Base-by-base conservation (phyloP, 2,113 vertebrate genomes). In the Limanda limanda region DNA sequence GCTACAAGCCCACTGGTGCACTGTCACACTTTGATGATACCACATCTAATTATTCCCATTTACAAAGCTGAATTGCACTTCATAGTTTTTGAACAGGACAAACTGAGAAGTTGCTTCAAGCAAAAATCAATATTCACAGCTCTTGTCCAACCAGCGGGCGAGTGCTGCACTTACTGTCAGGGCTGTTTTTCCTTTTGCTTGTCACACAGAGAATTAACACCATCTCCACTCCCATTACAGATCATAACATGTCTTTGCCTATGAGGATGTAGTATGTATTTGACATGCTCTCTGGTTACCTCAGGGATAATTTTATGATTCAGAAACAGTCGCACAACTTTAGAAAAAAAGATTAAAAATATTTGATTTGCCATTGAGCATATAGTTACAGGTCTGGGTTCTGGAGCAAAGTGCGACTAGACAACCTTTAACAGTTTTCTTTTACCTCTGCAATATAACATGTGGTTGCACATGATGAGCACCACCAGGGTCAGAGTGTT, bases 111-210 rank as follows among this genome's bases (percentile, higher is more conserved):
- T 3, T 25, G 4, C 68, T 52, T 59, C 57, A 61, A 71, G 56
- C 0, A 57, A 57, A 5, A 67, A 88, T 81, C 56, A 25, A 52
- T 66, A 31, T 67, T 40, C 18, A 60, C 11, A 68, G 21, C 27
- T 52, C 13, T 27, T 52, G 45, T 62, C 35, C 61, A 67, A 64
- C 56, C 58, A 64, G 68, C 51, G 68, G 63, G n/a, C 23, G 12
- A 58, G 48, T 0, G 0, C 25, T 52, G 76, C 25, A 15, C 23
- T 68, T n/a, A 48, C 57, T 48, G 54, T 42, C 24, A 68, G 24
- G 51, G 48, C 31, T 56, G 63, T 73, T 73, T 78, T 23, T 48
- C n/a, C 5, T n/a, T 45, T 35, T 56, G 31, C n/a, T 2, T 47
- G 14, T 27, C 21, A 27, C 51, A 27, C 12, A 21, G 4, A 15